Evolutionary conservation across 2,113 vertebrate genomes (phyloP).

Genomic region (Petrocephalus zakoni): DNA sequence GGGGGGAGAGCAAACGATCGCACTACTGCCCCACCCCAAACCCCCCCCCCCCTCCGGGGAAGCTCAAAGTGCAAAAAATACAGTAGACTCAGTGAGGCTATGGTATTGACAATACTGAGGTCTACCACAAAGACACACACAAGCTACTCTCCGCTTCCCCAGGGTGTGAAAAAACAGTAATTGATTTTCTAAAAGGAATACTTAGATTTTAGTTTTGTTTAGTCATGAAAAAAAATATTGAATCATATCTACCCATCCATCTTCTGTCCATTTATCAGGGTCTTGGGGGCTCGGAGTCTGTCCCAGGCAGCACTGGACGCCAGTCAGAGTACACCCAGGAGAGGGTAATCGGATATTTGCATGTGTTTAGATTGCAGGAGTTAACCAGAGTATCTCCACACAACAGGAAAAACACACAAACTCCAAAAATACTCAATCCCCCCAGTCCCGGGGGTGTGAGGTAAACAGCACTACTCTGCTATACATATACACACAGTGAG

Average conservation of each 20-base stretch:
- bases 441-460: not conserved
- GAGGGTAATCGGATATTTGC: not conserved
- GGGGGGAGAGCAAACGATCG: not conserved
- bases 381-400: not conserved
- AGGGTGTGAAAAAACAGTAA: not conserved
- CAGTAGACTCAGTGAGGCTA: not conserved
- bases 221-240: not conserved
- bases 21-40: not conserved
- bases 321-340: not conserved
- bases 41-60: not conserved
- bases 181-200: not conserved
- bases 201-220: not conserved
- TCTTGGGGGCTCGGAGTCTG: not conserved
- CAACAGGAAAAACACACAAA: not conserved
- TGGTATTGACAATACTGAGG: not conserved
- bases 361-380: not conserved
- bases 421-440: not conserved
- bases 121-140: not conserved
- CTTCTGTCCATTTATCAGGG: not conserved
- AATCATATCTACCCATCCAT: not conserved
- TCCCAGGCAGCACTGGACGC: not conserved
- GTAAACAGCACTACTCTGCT: not conserved
- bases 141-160: not conserved
- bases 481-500: not conserved
- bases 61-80: not conserved